Conservation (phyloP, 2,113 vertebrate species). For the Trochalopteron elliotii region DNA sequence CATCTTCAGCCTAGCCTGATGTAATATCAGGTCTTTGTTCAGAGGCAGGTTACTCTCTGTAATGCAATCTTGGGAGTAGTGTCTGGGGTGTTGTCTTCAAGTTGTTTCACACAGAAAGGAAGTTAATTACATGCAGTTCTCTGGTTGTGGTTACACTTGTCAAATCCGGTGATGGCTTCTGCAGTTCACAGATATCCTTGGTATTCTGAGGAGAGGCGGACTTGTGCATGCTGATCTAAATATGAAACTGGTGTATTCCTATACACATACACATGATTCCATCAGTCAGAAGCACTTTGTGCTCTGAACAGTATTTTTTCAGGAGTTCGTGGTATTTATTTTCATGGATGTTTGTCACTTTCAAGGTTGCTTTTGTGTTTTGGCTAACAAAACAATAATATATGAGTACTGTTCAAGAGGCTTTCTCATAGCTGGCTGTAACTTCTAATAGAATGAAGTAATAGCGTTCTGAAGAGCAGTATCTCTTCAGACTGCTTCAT, state of each 20-base stretch:
- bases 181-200: neutral
- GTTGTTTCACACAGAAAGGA: neutral
- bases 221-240: neutral
- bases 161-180: neutral
- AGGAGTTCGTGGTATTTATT: neutral
- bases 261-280: fast-evolving
- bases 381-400: neutral
- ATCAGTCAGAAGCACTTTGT: neutral
- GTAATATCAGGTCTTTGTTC: neutral
- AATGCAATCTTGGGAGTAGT: neutral
- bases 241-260: neutral
- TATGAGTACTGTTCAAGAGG: neutral
- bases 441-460: neutral
- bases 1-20: neutral
- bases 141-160: neutral
- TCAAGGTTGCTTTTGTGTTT: neutral
- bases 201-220: neutral
- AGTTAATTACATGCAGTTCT: neutral
- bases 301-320: neutral
- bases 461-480: neutral
- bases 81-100: neutral
- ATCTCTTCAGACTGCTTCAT: neutral
- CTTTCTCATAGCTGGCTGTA: neutral
- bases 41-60: neutral
- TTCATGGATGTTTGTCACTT: neutral